phyloP scores from a whole-genome alignment of 2,888 invertebrate species.

The Drosophila mimetica region DNA sequence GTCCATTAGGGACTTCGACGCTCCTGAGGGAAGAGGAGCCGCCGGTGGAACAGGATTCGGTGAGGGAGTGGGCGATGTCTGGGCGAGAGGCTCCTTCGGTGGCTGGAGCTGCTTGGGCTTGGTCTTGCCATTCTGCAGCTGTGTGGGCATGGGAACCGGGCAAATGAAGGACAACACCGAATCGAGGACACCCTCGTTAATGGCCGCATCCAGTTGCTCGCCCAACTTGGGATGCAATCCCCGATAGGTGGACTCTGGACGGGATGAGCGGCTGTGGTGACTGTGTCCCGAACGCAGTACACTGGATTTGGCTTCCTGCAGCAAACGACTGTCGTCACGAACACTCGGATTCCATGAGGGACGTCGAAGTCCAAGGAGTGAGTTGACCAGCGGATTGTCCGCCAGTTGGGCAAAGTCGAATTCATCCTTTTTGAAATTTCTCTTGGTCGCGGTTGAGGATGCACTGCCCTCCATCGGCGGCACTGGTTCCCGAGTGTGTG shows the following conservation, averaged over 20 bases:
- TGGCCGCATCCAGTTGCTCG: slow-evolving; percentile 86
- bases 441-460: slow-evolving; percentile 31
- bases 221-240: slow-evolving; percentile 80
- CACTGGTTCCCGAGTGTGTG: slow-evolving; percentile 57
- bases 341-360: slow-evolving; percentile 14
- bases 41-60: not conserved
- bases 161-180: slow-evolving; percentile 91
- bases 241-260: slow-evolving; percentile 24
- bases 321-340: slow-evolving; percentile 34
- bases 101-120: slow-evolving; percentile 45
- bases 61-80: slow-evolving; percentile 13
- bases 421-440: slow-evolving; percentile 64
- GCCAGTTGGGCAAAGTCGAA: slow-evolving; percentile 81
- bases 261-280: slow-evolving; percentile 31
- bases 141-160: slow-evolving; percentile 75
- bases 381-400: slow-evolving; percentile 81
- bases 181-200: slow-evolving; percentile 93
- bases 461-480: slow-evolving; percentile 57
- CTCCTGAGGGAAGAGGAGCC: not conserved
- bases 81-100: slow-evolving; percentile 16
- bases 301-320: slow-evolving; percentile 38
- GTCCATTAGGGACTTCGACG: slow-evolving; percentile 45
- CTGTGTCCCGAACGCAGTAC: slow-evolving; percentile 45
- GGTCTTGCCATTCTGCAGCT: slow-evolving; percentile 29
- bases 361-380: slow-evolving; percentile 65